Conservation (phyloP, 2,797 vertebrate species). For the Mareca strepera region DNA sequence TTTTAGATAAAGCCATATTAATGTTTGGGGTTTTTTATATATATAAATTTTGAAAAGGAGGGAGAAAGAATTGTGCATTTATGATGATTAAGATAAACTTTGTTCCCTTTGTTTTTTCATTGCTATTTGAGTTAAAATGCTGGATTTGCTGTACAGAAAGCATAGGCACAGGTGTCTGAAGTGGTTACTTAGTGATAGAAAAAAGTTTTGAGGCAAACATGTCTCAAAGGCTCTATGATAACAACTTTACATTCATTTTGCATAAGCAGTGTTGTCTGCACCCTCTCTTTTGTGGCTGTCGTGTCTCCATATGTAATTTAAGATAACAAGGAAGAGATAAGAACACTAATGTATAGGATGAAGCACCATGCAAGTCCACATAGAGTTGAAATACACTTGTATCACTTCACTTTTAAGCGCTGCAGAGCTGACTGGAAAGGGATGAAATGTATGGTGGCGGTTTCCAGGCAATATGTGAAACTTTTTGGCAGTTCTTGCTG, state of each 20-base stretch:
- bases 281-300: not conserved
- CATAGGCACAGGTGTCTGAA: not conserved
- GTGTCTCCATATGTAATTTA: not conserved
- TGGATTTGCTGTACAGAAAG: not conserved
- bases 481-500: not conserved
- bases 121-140: not conserved
- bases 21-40: not conserved
- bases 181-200: not conserved
- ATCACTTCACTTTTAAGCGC: not conserved
- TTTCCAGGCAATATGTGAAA: not conserved
- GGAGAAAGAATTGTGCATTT: not conserved
- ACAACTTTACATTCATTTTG: not conserved
- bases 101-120: not conserved
- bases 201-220: not conserved
- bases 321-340: not conserved
- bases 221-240: not conserved
- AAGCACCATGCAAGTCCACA: accelerated
- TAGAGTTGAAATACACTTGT: not conserved
- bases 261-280: not conserved
- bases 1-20: not conserved
- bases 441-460: not conserved
- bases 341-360: not conserved
- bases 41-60: not conserved
- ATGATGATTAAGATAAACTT: not conserved
- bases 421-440: not conserved